Base-by-base conservation (phyloP, 2,113 vertebrate genomes). In the Dasyornis broadbenti region DNA sequence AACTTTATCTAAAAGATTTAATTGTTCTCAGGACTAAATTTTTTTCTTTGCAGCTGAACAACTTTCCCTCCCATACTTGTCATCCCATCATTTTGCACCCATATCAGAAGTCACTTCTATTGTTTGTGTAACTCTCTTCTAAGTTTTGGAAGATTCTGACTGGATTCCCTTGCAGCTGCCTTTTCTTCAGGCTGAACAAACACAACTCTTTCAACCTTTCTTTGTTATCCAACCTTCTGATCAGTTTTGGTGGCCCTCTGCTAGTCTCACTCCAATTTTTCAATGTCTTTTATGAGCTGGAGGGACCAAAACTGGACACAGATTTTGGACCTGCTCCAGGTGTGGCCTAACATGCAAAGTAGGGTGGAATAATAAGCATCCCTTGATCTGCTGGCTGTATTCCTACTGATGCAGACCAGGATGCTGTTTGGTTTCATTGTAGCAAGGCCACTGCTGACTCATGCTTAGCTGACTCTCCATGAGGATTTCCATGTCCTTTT, bases 361-460 rank as follows among this genome's bases (percentile, higher is more conserved):
- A 17, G 33, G 17, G 26, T 83, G 33, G 71, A 92, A 86, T 92
- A 89, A 80, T 44, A 30, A 45, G 26, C 45, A 35, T 59, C 35
- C 40, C 47, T 57, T 72, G 49, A 49, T 57, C 50, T 86, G 37
- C 68, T 89, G 84, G 11, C 77, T 37, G 64, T 77, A 7, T 18
- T 70, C 35, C 27, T 70, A 21, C 13, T 3, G 17, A 4, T 52
- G 75, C 79, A 86, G 76, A 33, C 39, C 64, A 73, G 82, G 39
- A 59, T 3, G 1, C 0, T 0, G 33, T 86, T 83, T 86, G 63
- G 35, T 81, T 66, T 75, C 18, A 0, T 47, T 86, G 76, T 72
- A 53, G 70, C 54, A 59, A 70, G 76, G 71, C 85, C 63, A 28
- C 68, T 90, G 92, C 89, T 97, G 94, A 81, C 68, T 93, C 42